Evolutionary conservation across 2,888 invertebrate genomes (phyloP), one percentile per base, ranked within the genome.

Genomic region (Eurytoma adleriae): DNA sequence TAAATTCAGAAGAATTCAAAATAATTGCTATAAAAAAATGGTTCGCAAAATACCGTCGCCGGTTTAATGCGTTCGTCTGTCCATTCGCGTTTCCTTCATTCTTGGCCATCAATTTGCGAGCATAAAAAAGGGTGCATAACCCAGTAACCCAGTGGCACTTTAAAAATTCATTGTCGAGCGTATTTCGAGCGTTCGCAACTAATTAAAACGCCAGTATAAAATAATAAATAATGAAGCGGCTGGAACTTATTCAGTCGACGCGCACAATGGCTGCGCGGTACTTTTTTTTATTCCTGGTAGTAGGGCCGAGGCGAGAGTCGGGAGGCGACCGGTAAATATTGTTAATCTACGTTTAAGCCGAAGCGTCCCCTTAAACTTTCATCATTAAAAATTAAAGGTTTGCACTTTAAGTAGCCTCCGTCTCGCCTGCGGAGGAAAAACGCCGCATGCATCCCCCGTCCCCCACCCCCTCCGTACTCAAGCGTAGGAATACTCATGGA

Each of bases 351-450:
- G 30, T 64, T 77, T 48, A 66, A 54, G 74, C 57, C 57, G 54
- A 14, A 75, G 20, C 13, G 30, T 57, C 40, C 30, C 16, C 66
- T 78, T 64, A 66, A 66, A 78, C 56, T 71, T 78, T 77, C 62
- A 57, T 78, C 71, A 64, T 78, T 78, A 71, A 71, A 71, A 78
- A 71, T 71, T 78, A 59, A 71, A 59, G 57, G n/a, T n/a, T 30
- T 30, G 24, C 48, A 66, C 27, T 75, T 67, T 50, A 75, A 75
- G 61, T 80, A 66, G 78, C 79, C 77, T 70, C 67, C 69, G 72
- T 10, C 78, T 75, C 73, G 0, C 5, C 5, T 59, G 7, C 40
- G 48, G 20, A 56, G 57, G 54, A 50, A 13, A n/a, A 52, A 52
- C 24, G n/a, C 10, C 30, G 30, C 30, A 2, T 2, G 2, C 30